Conservation (phyloP, 2,888 invertebrate species). For the Agriotes lineatus region DNA sequence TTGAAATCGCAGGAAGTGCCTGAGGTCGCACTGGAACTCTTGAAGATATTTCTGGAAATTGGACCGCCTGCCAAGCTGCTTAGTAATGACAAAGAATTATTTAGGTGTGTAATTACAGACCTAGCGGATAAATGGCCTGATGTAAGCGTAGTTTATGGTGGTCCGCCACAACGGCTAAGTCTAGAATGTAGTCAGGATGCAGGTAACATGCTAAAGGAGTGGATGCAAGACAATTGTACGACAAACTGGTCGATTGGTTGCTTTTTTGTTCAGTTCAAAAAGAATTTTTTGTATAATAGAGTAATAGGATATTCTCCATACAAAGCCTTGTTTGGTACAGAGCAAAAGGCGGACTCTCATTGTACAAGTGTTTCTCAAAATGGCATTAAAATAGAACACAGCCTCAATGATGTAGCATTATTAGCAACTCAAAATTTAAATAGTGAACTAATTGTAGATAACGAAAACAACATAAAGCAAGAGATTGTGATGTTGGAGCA, state of each 20-base stretch:
- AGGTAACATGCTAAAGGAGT: constrained; percentile 30
- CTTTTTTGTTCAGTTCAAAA: constrained; percentile 50
- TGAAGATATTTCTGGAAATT: constrained; percentile 18
- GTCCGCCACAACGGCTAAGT: background rate
- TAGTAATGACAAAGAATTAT: background rate
- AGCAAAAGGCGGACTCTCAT: background rate
- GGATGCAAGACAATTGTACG: constrained; percentile 53
- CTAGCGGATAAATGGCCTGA: background rate
- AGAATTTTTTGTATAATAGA: constrained; percentile 50
- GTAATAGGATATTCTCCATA: constrained; percentile 49
- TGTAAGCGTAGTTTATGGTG: background rate
- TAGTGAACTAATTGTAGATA: too few species aligned
- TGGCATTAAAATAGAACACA: too few species aligned
- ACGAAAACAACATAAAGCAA: too few species aligned
- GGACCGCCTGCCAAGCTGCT: background rate
- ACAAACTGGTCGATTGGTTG: constrained; percentile 54
- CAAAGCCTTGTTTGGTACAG: constrained; percentile 50
- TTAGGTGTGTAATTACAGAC: background rate
- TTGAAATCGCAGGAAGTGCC: background rate
- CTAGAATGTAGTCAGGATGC: background rate
- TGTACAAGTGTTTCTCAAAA: too few species aligned
- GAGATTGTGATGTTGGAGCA: too few species aligned
- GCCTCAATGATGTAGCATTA: too few species aligned
- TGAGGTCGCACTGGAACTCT: background rate
- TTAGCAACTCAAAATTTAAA: too few species aligned